Evolutionary conservation across 2,113 vertebrate genomes (phyloP).

Genomic region (Spermophilus dauricus): DNA sequence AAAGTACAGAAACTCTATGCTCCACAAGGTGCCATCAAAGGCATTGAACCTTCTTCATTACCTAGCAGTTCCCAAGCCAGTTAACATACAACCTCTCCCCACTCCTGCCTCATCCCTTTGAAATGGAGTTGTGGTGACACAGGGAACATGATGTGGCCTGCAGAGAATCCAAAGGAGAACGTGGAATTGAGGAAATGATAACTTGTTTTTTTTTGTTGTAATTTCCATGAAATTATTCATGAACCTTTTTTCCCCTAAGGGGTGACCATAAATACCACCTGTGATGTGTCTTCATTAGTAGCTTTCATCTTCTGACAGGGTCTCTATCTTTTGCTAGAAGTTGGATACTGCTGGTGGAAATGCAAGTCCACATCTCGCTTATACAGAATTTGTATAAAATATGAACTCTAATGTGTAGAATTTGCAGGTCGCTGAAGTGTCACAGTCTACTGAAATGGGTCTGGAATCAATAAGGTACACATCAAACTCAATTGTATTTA

Average conservation of each 20-base stretch:
- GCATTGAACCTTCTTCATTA: background rate
- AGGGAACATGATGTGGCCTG: background rate
- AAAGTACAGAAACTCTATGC: background rate
- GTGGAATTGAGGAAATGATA: slow-evolving; percentile 44
- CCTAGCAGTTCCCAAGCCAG: background rate
- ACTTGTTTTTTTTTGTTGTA: slow-evolving; percentile 60
- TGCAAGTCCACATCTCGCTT: slow-evolving; percentile 1
- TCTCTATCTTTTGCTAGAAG: slow-evolving; percentile 50
- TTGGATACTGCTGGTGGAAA: slow-evolving; percentile 36
- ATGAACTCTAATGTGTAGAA: slow-evolving; percentile 79
- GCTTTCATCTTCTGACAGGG: slow-evolving; percentile 53
- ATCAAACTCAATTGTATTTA: slow-evolving; percentile 85
- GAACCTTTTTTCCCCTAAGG: slow-evolving; percentile 43
- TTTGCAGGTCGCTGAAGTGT: slow-evolving; percentile 81
- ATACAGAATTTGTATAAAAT: slow-evolving; percentile 72
- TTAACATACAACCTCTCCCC: background rate
- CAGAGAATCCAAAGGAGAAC: slow-evolving; percentile 34
- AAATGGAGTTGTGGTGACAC: background rate
- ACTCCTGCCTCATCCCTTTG: slow-evolving; percentile 28
- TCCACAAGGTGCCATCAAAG: background rate
- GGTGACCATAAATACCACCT: slow-evolving; percentile 55
- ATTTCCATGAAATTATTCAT: slow-evolving; percentile 45
- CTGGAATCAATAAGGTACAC: slow-evolving; percentile 85
- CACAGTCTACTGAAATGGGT: slow-evolving; percentile 82
- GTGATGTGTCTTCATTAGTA: slow-evolving; percentile 44